These are phyloP conservation scores for Siniperca chuatsi DNA, from an alignment of 2,113 vertebrate genomes.

Conservation along the genomic window DNA sequence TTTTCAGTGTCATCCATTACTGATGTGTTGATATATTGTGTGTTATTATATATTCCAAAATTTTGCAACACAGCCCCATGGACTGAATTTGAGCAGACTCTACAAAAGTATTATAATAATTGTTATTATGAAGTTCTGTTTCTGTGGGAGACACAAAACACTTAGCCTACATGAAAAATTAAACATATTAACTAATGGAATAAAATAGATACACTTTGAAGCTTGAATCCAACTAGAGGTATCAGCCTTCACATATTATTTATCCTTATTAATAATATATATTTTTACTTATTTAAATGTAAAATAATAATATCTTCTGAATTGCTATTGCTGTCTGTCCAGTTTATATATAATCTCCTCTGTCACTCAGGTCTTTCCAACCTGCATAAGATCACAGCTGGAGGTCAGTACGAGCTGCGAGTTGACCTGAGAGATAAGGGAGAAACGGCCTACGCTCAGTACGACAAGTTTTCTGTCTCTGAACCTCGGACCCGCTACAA, in stretches of 20 bases:
- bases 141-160: not conserved
- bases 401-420: slow-evolving; percentile 93
- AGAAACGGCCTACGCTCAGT: slow-evolving; percentile 91
- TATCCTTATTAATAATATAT: no score
- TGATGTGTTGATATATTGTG: no score
- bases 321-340: not conserved
- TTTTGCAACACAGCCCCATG: not conserved
- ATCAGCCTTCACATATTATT: not conserved
- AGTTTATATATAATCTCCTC: not conserved
- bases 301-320: not conserved
- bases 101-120: not conserved
- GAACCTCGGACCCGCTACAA: slow-evolving; percentile 92
- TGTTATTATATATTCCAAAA: not conserved
- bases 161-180: not conserved
- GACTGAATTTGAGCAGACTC: not conserved
- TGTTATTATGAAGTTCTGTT: not conserved
- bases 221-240: not conserved
- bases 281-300: not conserved
- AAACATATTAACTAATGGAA: not conserved
- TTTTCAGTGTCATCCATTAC: not conserved
- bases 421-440: slow-evolving; percentile 93
- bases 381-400: slow-evolving; percentile 93
- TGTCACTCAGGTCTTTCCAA: slow-evolving; percentile 90
- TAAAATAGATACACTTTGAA: not conserved
- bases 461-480: slow-evolving; percentile 91